phyloP scores from a whole-genome alignment of 1,140 invertebrate species.

The Carcinoscorpius rotundicauda region DNA sequence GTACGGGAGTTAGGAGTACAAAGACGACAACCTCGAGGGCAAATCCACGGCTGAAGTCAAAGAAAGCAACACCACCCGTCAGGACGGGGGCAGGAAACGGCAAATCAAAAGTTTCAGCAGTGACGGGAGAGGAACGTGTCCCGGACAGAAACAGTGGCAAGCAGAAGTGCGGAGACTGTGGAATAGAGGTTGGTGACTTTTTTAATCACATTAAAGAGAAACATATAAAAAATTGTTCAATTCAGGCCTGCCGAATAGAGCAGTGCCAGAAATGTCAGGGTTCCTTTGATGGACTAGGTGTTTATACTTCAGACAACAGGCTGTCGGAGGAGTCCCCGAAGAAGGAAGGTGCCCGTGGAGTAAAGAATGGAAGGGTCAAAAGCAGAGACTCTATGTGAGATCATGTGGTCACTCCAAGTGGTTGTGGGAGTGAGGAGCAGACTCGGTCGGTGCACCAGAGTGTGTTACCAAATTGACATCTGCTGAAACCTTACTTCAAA shows the following conservation, averaged over 20 bases:
- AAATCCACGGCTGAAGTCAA: neutral
- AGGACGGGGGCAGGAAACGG: too few relatives aligned
- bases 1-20: too few relatives aligned
- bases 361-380: too few relatives aligned
- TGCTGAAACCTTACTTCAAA: too few relatives aligned
- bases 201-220: constrained; percentile 18
- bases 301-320: constrained; percentile 19
- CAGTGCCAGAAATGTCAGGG: constrained; percentile 24
- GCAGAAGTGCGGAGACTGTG: constrained; percentile 19
- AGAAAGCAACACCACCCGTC: neutral
- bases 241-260: constrained; percentile 23
- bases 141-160: constrained; percentile 51
- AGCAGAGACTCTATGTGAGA: too few relatives aligned
- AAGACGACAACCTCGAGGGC: neutral
- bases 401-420: too few relatives aligned
- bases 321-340: neutral
- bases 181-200: constrained; percentile 13
- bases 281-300: constrained; percentile 21
- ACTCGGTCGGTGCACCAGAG: too few relatives aligned
- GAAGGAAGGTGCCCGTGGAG: too few relatives aligned
- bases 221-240: constrained; percentile 20
- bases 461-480: too few relatives aligned
- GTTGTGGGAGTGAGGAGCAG: too few relatives aligned
- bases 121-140: constrained; percentile 13
- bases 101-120: neutral